Evolutionary conservation across 2,113 vertebrate species (phyloP), one percentile per base, ranked within the genome.

Genomic region (Pseudopodoces humilis): DNA sequence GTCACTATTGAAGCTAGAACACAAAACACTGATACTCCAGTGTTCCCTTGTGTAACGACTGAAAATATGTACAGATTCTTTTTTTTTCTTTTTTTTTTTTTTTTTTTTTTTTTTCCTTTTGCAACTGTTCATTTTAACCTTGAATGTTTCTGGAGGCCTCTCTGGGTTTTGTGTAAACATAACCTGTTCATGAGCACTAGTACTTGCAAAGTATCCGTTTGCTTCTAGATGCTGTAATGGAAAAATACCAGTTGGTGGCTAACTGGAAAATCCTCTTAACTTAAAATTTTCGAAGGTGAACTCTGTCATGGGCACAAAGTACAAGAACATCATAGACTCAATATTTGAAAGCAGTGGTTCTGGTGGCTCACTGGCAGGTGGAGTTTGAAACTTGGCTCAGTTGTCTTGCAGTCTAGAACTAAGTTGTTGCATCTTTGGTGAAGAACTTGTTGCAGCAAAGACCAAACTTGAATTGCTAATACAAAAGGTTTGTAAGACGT

Each of bases 131-230:
- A 55, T 91, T 90, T 97, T 97, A 96, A 97, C 91, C 88, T 95
- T 93, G 92, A 97, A 93, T 97, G 94, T 96, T 94, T 96, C 85
- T 93, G 80, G 95, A 96, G 94, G 96, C 93, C 62, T 96, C 94
- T 97, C 80, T 88, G 47, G 84, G 70, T 92, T 92, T 95, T 96
- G 83, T 97, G 95, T 97, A 84, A 97, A 76, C 85, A 71, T 94
- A 87, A 96, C 60, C 90, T 93, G 70, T 95, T 94, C 71, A 65
- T 93, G 94, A 95, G 96, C 92, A 70, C 93, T 93, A 94, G 65
- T 87, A 92, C 74, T 84, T 74, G 94, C 96, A 50, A 81, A 77
- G 68, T 77, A 56, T 80, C 79, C 4, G 1, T 94, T 86, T 79
- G 92, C 92, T 90, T 97, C 94, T 96, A 96, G 96, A 92, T 95